Evolutionary conservation across 2,888 invertebrate genomes (phyloP).

Genomic region (Liopterus haemorrhoidalis): DNA sequence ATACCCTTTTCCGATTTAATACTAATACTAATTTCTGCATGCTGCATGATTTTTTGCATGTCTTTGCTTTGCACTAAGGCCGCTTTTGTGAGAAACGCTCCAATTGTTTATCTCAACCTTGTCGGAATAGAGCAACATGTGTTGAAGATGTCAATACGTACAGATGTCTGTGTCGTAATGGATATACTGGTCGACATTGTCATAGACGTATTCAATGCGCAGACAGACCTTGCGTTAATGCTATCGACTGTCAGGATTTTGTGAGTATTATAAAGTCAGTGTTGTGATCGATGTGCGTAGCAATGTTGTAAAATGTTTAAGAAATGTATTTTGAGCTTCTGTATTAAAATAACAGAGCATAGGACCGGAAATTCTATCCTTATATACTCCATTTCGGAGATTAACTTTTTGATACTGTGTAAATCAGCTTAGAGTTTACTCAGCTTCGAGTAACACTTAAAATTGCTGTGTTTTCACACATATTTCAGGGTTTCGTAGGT

Average conservation of each 20-base stretch:
- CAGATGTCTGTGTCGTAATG: conserved; percentile 44
- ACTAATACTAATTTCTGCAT: conserved; percentile 20
- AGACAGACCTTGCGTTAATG: conserved; percentile 57
- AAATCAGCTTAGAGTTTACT: too few relatives aligned
- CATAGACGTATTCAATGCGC: conserved; percentile 47
- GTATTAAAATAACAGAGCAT: too few relatives aligned
- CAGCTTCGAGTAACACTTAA: too few relatives aligned
- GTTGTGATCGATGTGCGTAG: too few relatives aligned
- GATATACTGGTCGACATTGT: conserved; percentile 43
- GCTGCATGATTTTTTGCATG: conserved; percentile 30
- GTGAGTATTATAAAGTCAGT: too few relatives aligned
- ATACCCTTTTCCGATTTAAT: conserved; percentile 1
- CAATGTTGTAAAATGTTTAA: too few relatives aligned
- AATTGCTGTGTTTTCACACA: too few relatives aligned
- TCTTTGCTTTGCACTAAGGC: conserved; percentile 26
- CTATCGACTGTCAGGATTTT: conserved; percentile 55
- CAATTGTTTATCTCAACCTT: conserved; percentile 42
- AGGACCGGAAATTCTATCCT: too few relatives aligned
- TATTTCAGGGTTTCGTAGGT: too few relatives aligned
- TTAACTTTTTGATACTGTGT: too few relatives aligned
- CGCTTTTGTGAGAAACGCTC: conserved; percentile 29
- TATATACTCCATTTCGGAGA: too few relatives aligned
- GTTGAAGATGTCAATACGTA: conserved; percentile 38
- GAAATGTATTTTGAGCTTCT: too few relatives aligned
- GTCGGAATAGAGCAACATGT: conserved; percentile 53